phyloP scores from a whole-genome alignment of 2,797 vertebrate genomes.

The Moxostoma hubbsi region DNA sequence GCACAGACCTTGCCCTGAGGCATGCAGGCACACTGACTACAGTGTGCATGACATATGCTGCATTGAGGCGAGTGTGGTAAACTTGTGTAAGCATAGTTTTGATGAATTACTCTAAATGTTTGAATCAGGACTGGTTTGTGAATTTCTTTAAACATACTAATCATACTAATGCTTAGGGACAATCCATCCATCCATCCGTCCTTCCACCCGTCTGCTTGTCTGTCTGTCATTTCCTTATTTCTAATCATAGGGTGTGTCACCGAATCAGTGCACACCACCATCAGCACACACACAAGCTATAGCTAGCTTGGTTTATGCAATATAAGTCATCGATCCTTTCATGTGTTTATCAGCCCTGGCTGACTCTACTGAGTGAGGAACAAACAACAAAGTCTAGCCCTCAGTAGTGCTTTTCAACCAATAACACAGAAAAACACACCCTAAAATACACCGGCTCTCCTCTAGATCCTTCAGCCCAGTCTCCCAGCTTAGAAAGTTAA shows the following conservation, averaged over 20 bases:
- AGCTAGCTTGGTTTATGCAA: conserved; percentile 25
- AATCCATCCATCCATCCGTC: too few species aligned
- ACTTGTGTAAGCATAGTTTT: not conserved
- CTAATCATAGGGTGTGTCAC: not conserved
- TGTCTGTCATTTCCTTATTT: not conserved
- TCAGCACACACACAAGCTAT: not conserved
- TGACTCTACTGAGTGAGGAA: conserved; percentile 28
- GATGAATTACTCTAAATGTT: not conserved
- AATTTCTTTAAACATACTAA: not conserved
- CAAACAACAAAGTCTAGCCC: conserved; percentile 39
- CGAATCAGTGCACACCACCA: not conserved
- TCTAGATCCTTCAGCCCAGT: conserved; percentile 8
- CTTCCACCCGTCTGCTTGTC: too few species aligned
- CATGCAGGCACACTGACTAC: not conserved
- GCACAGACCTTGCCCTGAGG: not conserved
- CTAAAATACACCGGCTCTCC: conserved; percentile 4
- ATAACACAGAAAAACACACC: conserved; percentile 15
- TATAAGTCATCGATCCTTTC: conserved; percentile 46
- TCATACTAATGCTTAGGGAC: not conserved
- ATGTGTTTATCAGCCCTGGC: conserved; percentile 39
- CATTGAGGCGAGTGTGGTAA: not conserved
- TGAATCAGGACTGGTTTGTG: not conserved
- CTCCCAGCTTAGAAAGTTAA: conserved; percentile 38
- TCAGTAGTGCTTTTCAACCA: conserved; percentile 29
- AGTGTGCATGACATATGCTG: not conserved